A percentile compares a stretch with the other conserved stretches of the same genome.
phyloP scores from a whole-genome alignment of 1,140 invertebrate species.

The Aphaenogaster floridana region DNA sequence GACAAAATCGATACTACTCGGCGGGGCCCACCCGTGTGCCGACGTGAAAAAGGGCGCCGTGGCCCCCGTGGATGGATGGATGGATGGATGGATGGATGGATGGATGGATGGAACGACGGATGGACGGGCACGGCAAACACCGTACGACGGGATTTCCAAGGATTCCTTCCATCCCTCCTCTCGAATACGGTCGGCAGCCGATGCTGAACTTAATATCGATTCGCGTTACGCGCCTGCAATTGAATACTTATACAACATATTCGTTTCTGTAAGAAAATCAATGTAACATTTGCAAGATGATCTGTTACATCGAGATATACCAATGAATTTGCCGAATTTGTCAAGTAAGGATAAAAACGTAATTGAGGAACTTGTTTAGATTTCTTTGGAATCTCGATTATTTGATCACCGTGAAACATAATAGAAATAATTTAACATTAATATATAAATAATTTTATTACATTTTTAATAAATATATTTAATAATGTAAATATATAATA shows the following conservation, averaged over 20 bases:
- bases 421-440: not conserved
- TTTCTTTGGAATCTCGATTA: not conserved
- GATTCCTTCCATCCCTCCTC: constrained; percentile 71
- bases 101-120: constrained; percentile 13
- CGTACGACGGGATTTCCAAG: constrained; percentile 33
- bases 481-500: not conserved
- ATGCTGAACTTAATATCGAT: constrained; percentile 21
- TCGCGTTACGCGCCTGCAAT: constrained; percentile 60
- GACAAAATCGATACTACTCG: constrained; percentile 48
- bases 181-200: constrained; percentile 24
- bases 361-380: not conserved
- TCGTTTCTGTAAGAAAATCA: not conserved
- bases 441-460: not conserved
- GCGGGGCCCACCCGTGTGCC: constrained; percentile 17
- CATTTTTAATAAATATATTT: not conserved
- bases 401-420: not conserved
- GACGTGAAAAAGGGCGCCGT: constrained; percentile 39
- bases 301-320: not conserved
- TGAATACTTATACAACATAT: constrained; percentile 6
- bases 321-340: not conserved
- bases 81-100: constrained; percentile 9
- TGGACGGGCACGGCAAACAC: constrained; percentile 17
- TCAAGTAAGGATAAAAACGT: not conserved
- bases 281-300: not conserved
- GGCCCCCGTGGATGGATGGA: not conserved